Evolutionary conservation across 92 coral and sea anemone species (phyloP), one percentile per base, ranked within the genome.

Genomic region (Palythoa grandis): DNA sequence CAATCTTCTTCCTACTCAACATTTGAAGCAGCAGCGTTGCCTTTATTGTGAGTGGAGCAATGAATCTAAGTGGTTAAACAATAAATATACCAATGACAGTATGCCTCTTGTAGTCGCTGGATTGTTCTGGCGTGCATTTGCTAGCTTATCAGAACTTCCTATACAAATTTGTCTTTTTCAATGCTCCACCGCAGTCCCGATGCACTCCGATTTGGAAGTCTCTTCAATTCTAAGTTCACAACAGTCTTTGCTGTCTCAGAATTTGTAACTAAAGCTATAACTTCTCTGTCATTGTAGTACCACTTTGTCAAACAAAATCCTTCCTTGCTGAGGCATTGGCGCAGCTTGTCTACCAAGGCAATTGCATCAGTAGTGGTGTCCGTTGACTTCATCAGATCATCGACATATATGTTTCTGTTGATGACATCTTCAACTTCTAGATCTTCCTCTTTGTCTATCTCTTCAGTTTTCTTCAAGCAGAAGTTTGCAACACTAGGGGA

Each of bases 21-120:
- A n/a, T 69, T 65, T 91, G 93, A 43, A 91, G 86, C 66, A 91
- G 23, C 71, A 91, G 68, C 76, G 87, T 87, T 11, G 88, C 90
- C 72, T 90, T 90, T 86, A 87, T 50, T 16, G 58, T 37, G 57
- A 58, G 63, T n/a, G 86, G 77, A 7, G 82, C 82, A 3, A 74
- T 77, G 14, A 77, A 48, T 25, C 89, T 78, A 19, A 86, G 83
- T 22, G 79, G 89, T 48, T 86, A 20, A 86, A 86, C 23, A 78
- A 14, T 3, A 71, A 77, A 47, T 77, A 78, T 8, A 86, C 85
- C 40, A 63, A 53, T 3, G 89, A 86, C 50, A 78, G 54, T 52
- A 86, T 66, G 6, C 79, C 65, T 57, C 75, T 37, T 35, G 60
- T 78, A 10, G 85, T 77, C 29, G 48, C 48, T 52, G 54, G 54